phyloP scores from a whole-genome alignment of 2,113 vertebrate species.

The Colaptes auratus region DNA sequence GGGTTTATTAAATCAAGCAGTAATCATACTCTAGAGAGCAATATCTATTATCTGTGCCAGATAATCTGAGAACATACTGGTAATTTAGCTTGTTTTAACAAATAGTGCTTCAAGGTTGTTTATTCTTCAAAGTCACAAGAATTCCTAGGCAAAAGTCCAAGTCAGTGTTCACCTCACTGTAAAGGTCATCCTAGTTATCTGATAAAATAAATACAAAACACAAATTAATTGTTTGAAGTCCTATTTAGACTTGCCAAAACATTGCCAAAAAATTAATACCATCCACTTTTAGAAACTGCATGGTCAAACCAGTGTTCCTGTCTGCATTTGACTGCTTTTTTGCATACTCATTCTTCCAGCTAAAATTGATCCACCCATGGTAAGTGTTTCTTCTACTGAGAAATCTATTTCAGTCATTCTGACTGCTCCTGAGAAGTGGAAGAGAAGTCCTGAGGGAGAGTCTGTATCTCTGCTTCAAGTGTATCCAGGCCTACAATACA shows the following conservation, averaged over 20 bases:
- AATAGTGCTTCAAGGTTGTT: neutral
- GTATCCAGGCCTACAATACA: constrained; percentile 81
- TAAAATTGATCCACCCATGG: constrained; percentile 81
- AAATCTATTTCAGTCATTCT: constrained; percentile 79
- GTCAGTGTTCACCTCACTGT: neutral
- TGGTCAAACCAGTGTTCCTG: neutral
- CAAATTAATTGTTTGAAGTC: neutral
- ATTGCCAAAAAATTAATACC: neutral
- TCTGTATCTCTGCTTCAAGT: constrained; percentile 74
- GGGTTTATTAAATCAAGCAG: neutral
- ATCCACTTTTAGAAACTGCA: neutral
- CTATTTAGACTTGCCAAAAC: neutral
- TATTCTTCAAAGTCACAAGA: neutral
- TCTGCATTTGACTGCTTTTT: neutral
- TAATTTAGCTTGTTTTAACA: neutral
- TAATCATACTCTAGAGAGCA: neutral
- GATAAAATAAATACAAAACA: neutral
- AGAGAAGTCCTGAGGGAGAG: constrained; percentile 54
- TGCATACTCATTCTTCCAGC: constrained; percentile 69
- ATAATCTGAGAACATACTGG: neutral
- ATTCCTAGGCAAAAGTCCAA: constrained; percentile 23
- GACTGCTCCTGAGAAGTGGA: constrained; percentile 85
- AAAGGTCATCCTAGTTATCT: neutral
- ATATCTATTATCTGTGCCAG: neutral
- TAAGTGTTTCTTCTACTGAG: constrained; percentile 74